These are phyloP conservation scores for Antheraea assamensis DNA, from an alignment of 2,888 invertebrate genomes.

Conservation along the genomic window DNA sequence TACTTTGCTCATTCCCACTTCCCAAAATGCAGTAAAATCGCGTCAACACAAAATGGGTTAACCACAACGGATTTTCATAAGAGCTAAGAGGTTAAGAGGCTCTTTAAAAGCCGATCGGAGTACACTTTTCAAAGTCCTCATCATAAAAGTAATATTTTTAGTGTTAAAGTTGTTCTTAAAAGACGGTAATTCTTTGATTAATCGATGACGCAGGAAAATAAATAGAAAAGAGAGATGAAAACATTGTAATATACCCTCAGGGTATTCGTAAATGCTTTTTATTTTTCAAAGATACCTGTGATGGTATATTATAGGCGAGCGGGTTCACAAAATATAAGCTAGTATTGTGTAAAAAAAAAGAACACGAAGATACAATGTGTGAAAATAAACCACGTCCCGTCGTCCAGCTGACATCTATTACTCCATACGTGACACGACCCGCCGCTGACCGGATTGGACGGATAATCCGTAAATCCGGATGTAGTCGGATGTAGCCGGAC, in stretches of 20 bases:
- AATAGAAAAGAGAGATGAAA: too few species aligned
- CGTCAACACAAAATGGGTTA: too few species aligned
- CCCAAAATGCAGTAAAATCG: too few species aligned
- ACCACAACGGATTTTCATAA: too few species aligned
- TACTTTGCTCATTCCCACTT: too few species aligned
- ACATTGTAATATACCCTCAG: background rate
- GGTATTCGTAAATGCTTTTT: background rate
- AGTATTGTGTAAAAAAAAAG: background rate
- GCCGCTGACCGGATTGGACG: constrained; percentile 12
- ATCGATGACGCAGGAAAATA: too few species aligned
- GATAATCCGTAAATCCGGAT: constrained; percentile 14
- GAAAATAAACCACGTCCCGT: background rate
- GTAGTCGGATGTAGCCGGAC: constrained; percentile 18
- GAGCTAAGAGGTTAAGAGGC: too few species aligned
- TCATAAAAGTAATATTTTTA: too few species aligned
- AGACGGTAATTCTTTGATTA: too few species aligned
- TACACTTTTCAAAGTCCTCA: too few species aligned
- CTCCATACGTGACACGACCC: constrained; percentile 19
- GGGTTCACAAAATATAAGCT: background rate
- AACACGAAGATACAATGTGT: constrained; percentile 1
- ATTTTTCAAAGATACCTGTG: background rate
- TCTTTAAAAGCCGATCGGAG: too few species aligned
- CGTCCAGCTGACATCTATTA: constrained; percentile 11
- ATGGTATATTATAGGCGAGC: background rate
- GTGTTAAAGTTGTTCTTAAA: too few species aligned